These are phyloP conservation scores for Taxidea taxus DNA, from an alignment of 2,113 vertebrate genomes.

Conservation along the genomic window DNA sequence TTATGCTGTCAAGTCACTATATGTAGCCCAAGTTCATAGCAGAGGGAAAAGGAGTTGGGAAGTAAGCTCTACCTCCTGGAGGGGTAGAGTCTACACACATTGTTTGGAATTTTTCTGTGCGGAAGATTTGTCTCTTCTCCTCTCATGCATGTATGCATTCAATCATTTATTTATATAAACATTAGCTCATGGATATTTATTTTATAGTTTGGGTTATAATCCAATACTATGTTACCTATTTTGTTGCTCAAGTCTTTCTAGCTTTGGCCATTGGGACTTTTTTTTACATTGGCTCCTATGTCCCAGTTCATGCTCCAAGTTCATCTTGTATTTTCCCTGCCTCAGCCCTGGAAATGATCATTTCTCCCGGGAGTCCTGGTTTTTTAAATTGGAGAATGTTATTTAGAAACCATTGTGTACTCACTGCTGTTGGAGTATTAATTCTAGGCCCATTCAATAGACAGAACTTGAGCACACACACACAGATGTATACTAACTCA, in stretches of 20 bases:
- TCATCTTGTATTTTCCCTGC: background rate
- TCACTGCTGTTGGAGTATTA: background rate
- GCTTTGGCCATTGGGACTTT: background rate
- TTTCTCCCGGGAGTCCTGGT: background rate
- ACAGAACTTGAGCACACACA: background rate
- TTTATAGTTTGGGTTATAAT: conserved; percentile 41
- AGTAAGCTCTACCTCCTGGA: background rate
- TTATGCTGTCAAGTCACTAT: background rate
- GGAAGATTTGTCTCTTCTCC: background rate
- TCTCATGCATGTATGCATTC: background rate
- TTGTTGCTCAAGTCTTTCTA: background rate
- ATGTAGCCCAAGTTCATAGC: background rate
- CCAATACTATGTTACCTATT: background rate
- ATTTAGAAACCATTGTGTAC: background rate
- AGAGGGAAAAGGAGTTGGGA: background rate
- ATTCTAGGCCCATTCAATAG: background rate
- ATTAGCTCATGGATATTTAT: background rate
- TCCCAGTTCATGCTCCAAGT: background rate
- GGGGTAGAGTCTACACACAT: background rate
- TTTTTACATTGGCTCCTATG: background rate
- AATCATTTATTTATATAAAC: background rate
- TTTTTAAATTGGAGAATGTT: background rate
- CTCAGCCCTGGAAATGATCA: background rate
- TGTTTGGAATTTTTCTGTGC: background rate
- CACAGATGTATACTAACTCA: background rate